phyloP scores from a whole-genome alignment of 2,888 invertebrate species.

The Pyrgus malvae region DNA sequence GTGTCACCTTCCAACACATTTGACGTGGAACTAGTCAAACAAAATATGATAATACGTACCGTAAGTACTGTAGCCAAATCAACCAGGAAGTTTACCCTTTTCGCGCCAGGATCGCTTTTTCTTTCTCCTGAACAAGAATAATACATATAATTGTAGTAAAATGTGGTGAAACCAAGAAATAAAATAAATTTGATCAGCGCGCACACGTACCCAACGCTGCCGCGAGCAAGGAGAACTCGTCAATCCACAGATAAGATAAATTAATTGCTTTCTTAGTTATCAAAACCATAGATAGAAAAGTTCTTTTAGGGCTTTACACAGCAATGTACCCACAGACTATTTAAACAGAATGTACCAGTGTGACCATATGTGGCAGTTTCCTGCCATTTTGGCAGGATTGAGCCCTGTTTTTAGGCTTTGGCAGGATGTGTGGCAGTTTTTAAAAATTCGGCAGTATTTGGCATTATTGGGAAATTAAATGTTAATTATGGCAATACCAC shows the following conservation, averaged over 20 bases:
- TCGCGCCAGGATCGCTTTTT: conserved; percentile 71
- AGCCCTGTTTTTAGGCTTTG: too few species aligned
- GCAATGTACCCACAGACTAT: too few species aligned
- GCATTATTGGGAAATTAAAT: too few species aligned
- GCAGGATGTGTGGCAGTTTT: too few species aligned
- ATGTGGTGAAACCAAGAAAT: conserved; percentile 45
- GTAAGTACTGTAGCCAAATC: conserved; percentile 77
- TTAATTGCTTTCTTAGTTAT: too few species aligned
- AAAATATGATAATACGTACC: conserved; percentile 67
- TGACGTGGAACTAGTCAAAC: conserved; percentile 75
- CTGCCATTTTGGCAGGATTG: too few species aligned
- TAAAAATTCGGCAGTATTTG: too few species aligned
- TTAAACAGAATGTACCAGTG: too few species aligned
- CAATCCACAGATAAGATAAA: conserved; percentile 29
- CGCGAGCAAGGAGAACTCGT: conserved; percentile 67
- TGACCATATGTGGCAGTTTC: too few species aligned
- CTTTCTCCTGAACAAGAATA: conserved; percentile 63
- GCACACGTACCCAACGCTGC: conserved; percentile 74
- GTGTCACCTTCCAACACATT: conserved; percentile 81
- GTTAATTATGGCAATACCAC: too few species aligned
- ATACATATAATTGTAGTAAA: conserved; percentile 43
- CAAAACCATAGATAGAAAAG: too few species aligned
- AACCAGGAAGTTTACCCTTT: conserved; percentile 66
- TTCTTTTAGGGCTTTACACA: too few species aligned
- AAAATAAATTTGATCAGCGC: conserved; percentile 42